Evolutionary conservation across 2,113 vertebrate genomes (phyloP).

Genomic region (Oncorhynchus clarkii): DNA sequence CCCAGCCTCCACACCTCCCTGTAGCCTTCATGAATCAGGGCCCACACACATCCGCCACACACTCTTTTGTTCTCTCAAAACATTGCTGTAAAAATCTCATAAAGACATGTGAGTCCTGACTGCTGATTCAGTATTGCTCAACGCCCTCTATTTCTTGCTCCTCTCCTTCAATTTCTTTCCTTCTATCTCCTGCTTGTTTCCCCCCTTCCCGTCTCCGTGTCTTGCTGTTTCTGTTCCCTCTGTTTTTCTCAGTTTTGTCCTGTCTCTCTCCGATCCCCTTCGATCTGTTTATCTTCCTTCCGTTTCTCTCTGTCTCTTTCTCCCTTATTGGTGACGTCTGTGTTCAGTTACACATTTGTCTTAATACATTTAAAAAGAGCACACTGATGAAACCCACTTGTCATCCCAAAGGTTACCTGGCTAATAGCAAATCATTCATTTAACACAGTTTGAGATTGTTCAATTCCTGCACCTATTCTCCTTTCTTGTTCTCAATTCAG

Average conservation of each 20-base stretch:
- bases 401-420: conserved; percentile 53
- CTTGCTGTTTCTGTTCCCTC: conserved; percentile 1
- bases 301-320: conserved; percentile 21
- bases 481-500: not conserved
- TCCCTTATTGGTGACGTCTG: conserved; percentile 17
- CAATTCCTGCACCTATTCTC: not conserved
- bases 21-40: conserved; percentile 56
- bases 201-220: not conserved
- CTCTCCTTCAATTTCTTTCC: too few species aligned
- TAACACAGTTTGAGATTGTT: not conserved
- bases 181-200: not conserved
- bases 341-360: conserved; percentile 42
- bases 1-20: conserved; percentile 8
- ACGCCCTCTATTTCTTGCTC: not conserved
- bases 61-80: conserved; percentile 61
- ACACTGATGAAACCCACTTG: conserved; percentile 33
- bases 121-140: conserved; percentile 14
- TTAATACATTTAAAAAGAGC: conserved; percentile 57
- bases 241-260: not conserved
- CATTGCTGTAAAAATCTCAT: conserved; percentile 61
- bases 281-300: conserved; percentile 1
- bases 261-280: not conserved
- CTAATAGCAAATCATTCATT: conserved; percentile 25
- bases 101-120: conserved; percentile 59
- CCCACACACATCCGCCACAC: conserved; percentile 56